Conservation (phyloP, 2,797 vertebrate genomes). For the Poecilia wingei region DNA sequence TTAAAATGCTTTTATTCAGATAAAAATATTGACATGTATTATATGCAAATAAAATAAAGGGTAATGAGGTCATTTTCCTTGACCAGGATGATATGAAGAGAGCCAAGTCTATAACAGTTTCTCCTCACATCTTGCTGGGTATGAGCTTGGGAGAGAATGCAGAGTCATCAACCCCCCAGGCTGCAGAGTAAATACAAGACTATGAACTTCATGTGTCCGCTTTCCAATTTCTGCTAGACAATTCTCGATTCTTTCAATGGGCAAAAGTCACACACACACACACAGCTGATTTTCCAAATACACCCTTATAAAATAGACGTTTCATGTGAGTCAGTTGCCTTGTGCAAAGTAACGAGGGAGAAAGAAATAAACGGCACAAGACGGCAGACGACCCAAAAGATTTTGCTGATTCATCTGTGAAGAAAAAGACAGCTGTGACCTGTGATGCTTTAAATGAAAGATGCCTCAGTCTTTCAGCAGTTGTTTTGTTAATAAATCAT, state of each 20-base stretch:
- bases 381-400: constrained; percentile 19
- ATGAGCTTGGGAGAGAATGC: constrained; percentile 64
- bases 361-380: constrained; percentile 1
- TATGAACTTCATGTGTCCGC: constrained; percentile 50
- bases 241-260: constrained; percentile 66
- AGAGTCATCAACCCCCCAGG: constrained; percentile 43
- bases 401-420: constrained; percentile 50
- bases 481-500: constrained; percentile 53
- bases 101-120: constrained; percentile 44
- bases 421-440: constrained; percentile 56
- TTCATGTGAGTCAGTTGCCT: constrained; percentile 33
- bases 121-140: constrained; percentile 57
- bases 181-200: constrained; percentile 52
- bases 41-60: constrained; percentile 31
- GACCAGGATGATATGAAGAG: constrained; percentile 49
- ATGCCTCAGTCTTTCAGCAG: constrained; percentile 35
- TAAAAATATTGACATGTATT: constrained; percentile 1
- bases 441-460: constrained; percentile 54
- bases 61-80: constrained; percentile 59
- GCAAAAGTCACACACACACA: constrained; percentile 61
- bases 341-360: constrained; percentile 22
- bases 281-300: constrained; percentile 66
- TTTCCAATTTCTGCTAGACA: constrained; percentile 66
- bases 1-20: constrained; percentile 17
- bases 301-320: constrained; percentile 69